Evolutionary conservation across 2,888 invertebrate genomes (phyloP).

Genomic region (Bimastos eiseni): DNA sequence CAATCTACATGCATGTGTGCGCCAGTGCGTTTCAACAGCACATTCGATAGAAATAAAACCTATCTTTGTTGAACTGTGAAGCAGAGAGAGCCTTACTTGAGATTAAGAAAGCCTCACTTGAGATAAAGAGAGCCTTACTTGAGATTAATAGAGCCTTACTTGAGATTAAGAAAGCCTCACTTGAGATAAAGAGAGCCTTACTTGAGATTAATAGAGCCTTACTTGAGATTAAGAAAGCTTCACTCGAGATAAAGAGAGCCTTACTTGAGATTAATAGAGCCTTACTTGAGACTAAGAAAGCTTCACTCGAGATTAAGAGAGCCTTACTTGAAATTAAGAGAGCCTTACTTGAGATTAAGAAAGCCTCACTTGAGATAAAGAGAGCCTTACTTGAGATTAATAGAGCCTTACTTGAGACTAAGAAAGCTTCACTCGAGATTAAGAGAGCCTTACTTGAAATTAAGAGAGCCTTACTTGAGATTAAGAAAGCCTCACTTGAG

Average conservation of each 20-base stretch:
- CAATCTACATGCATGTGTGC: too few species aligned
- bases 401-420: neutral
- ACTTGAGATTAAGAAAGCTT: too few species aligned
- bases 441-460: neutral
- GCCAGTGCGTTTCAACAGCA: neutral
- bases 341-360: neutral
- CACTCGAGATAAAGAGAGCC: neutral
- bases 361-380: neutral
- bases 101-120: neutral
- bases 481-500: neutral
- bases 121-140: slow-evolving; percentile 18
- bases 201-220: slow-evolving; percentile 21
- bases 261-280: slow-evolving; percentile 17
- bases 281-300: too few species aligned
- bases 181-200: neutral
- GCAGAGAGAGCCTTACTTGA: too few species aligned
- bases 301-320: too few species aligned
- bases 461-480: neutral
- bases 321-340: slow-evolving; percentile 9
- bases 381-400: neutral
- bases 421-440: neutral
- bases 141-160: neutral
- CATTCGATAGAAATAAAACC: neutral
- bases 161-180: slow-evolving; percentile 19
- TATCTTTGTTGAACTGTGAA: neutral